Conservation (phyloP, 2,797 vertebrate species). For the Trichosurus vulpecula region DNA sequence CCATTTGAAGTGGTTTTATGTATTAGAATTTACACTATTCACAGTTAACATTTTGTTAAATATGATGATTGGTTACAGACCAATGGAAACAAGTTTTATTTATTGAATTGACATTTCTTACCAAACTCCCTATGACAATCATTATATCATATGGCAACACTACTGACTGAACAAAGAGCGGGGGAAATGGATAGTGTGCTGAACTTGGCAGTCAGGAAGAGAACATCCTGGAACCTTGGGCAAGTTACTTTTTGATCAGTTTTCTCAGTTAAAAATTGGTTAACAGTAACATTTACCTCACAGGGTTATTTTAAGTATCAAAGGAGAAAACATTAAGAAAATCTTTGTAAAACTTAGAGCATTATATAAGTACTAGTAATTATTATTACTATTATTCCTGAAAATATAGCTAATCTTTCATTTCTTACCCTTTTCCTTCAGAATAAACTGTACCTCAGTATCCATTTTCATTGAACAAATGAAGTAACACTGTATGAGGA, state of each 20-base stretch:
- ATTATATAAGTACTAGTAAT: not conserved
- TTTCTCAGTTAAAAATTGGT: constrained; percentile 22
- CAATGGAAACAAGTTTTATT: too few species aligned
- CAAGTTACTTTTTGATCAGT: not conserved
- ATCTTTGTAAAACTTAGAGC: not conserved
- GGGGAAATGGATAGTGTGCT: not conserved
- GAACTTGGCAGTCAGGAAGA: not conserved
- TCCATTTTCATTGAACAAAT: not conserved
- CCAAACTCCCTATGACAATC: not conserved
- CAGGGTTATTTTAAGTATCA: constrained; percentile 9
- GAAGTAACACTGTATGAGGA: not conserved
- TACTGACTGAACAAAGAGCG: not conserved
- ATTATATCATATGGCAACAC: not conserved
- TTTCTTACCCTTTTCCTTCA: not conserved
- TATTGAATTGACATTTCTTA: not conserved
- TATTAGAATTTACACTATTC: too few species aligned
- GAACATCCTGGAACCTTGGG: not conserved
- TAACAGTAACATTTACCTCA: not conserved
- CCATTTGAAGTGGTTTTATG: too few species aligned
- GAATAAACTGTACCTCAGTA: not conserved
- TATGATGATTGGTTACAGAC: too few species aligned
- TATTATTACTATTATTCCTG: not conserved
- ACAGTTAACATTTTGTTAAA: too few species aligned
- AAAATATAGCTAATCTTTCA: not conserved
- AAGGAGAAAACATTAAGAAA: not conserved